Evolutionary conservation across 2,797 vertebrate genomes (phyloP).

Genomic region (Acanthurus leucopareius): DNA sequence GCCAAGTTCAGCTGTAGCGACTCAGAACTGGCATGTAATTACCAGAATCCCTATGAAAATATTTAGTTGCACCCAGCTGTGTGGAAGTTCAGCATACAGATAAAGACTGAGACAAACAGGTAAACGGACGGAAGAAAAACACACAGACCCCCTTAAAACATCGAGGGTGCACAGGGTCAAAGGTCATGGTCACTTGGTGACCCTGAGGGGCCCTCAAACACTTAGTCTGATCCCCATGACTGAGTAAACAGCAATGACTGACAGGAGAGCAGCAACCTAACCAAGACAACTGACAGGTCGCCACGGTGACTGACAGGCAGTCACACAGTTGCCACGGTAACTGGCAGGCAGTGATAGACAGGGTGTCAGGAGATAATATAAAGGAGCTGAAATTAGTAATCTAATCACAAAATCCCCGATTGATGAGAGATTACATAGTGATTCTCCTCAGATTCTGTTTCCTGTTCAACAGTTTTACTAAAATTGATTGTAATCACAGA

Average conservation of each 20-base stretch:
- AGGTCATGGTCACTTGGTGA: constrained; percentile 42
- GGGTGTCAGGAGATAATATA: constrained; percentile 19
- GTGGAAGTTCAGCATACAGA: constrained; percentile 5
- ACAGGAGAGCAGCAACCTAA: constrained; percentile 19
- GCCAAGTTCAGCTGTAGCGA: constrained; percentile 19
- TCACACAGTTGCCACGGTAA: constrained; percentile 39
- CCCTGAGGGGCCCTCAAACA: constrained; percentile 45
- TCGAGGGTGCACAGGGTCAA: constrained; percentile 34
- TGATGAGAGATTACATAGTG: constrained; percentile 24
- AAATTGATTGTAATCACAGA: background rate
- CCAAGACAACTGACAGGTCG: constrained; percentile 29
- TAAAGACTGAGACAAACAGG: background rate
- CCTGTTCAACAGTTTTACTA: background rate
- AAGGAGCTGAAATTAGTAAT: constrained; percentile 44
- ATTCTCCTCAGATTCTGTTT: background rate
- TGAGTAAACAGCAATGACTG: constrained; percentile 63
- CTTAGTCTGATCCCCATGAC: constrained; percentile 56
- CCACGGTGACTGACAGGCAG: constrained; percentile 43
- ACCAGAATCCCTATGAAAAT: background rate
- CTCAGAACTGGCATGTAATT: background rate
- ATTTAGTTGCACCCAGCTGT: background rate
- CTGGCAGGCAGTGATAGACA: constrained; percentile 33
- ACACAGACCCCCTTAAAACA: constrained; percentile 36
- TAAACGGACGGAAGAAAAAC: constrained; percentile 1
- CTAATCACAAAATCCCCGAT: constrained; percentile 22